Evolutionary conservation across 1,140 invertebrate species (phyloP).

Genomic region (Solen grandis): DNA sequence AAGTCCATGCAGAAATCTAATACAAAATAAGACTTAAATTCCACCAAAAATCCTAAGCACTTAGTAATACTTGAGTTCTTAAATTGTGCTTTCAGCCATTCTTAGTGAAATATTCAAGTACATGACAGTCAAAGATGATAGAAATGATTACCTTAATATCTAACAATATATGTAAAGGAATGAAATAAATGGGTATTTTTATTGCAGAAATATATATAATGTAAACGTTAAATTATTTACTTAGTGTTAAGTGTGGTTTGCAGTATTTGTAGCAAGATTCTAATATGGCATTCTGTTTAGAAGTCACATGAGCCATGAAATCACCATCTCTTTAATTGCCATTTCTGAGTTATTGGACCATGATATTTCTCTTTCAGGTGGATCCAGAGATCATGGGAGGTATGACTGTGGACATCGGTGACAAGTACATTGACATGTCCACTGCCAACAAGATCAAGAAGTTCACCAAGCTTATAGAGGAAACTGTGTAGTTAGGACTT

Average conservation of each 20-base stretch:
- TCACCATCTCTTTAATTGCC: not conserved
- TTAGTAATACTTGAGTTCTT: too few relatives aligned
- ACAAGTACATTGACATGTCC: conserved; percentile 99
- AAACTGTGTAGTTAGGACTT: conserved; percentile 74
- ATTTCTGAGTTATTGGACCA: not conserved
- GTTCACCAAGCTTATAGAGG: conserved; percentile 86
- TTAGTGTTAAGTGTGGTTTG: not conserved
- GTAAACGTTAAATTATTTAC: too few relatives aligned
- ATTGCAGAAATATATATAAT: too few relatives aligned
- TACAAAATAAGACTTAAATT: too few relatives aligned
- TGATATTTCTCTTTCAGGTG: conserved; percentile 77
- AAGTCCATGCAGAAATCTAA: too few relatives aligned
- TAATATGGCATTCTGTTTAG: not conserved
- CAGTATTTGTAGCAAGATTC: not conserved
- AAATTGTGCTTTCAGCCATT: too few relatives aligned
- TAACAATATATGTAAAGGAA: too few relatives aligned
- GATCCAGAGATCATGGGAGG: conserved; percentile 97
- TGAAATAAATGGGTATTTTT: too few relatives aligned
- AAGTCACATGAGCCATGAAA: not conserved
- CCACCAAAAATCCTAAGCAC: too few relatives aligned
- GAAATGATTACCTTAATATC: too few relatives aligned
- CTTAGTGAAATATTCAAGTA: too few relatives aligned
- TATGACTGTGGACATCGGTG: conserved; percentile 97
- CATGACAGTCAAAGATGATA: too few relatives aligned
- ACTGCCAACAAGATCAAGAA: conserved; percentile 97